Percentiles rank a stretch among this genome's conserved stretches.
These are phyloP conservation scores for Chaetophractus vellerosus DNA, from an alignment of 2,797 vertebrate genomes.

Conservation along the genomic window DNA sequence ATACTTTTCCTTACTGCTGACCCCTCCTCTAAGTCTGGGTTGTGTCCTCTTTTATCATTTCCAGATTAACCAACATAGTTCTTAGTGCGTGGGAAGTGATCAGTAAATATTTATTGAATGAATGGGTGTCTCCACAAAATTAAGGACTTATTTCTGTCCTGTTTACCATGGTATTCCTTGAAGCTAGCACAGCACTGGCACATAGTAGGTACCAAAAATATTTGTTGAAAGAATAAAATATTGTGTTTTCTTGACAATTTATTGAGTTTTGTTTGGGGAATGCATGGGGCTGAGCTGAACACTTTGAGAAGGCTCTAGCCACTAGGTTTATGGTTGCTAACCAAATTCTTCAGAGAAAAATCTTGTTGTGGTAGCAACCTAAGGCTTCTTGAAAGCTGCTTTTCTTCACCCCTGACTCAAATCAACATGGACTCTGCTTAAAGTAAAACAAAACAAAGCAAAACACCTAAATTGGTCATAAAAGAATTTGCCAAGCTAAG, in stretches of 20 bases:
- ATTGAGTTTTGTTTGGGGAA: not conserved
- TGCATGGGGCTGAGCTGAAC: not conserved
- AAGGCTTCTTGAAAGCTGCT: slow-evolving; percentile 2
- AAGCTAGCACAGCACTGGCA: not conserved
- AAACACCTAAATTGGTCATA: slow-evolving; percentile 49
- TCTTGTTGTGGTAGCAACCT: not conserved
- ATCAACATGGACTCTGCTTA: slow-evolving; percentile 29
- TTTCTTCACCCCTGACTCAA: slow-evolving; percentile 49
- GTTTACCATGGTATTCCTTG: not conserved
- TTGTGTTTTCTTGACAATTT: not conserved
- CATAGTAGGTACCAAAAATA: not conserved
- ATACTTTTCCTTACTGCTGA: not conserved
- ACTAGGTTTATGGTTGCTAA: not conserved
- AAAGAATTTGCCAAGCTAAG: slow-evolving; percentile 49
- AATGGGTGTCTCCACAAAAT: not conserved
- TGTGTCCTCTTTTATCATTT: not conserved
- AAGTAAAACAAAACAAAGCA: slow-evolving; percentile 23
- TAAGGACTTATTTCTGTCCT: not conserved
- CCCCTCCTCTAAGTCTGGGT: not conserved
- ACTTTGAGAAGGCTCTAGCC: not conserved
- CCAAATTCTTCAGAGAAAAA: slow-evolving; percentile 13
- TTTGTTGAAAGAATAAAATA: slow-evolving; percentile 4
- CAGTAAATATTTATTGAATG: not conserved
- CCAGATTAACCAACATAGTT: not conserved
- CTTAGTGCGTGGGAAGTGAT: not conserved